Conservation (phyloP, 2,113 vertebrate genomes). For the Pluvianellus socialis region DNA sequence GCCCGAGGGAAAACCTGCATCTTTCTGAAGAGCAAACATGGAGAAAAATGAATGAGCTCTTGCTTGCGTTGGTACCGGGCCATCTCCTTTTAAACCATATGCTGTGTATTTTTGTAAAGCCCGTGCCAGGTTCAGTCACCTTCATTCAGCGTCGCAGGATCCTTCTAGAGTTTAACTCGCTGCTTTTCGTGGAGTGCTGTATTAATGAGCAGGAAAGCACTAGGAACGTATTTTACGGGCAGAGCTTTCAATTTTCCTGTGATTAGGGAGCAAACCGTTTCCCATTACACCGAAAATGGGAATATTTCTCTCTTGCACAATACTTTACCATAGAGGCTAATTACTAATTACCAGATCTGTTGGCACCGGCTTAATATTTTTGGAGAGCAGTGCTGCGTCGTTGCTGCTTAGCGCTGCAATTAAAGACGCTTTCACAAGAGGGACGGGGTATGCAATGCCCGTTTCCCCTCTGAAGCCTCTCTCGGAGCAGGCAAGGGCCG, state of each 20-base stretch:
- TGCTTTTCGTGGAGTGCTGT: background rate
- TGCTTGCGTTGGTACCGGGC: constrained; percentile 39
- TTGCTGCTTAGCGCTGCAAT: background rate
- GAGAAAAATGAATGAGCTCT: constrained; percentile 59
- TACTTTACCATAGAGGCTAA: background rate
- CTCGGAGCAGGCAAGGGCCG: constrained; percentile 17
- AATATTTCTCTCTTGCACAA: constrained; percentile 30
- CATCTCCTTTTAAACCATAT: constrained; percentile 53
- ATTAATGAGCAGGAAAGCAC: background rate
- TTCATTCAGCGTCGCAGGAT: constrained; percentile 27
- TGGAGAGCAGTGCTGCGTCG: constrained; percentile 11
- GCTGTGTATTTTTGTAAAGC: constrained; percentile 50
- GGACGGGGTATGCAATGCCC: background rate
- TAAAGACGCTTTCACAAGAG: constrained; percentile 37
- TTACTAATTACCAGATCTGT: constrained; percentile 22
- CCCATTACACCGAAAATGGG: constrained; percentile 21
- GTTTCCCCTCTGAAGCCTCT: background rate
- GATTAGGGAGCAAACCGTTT: background rate
- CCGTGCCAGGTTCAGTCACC: constrained; percentile 51
- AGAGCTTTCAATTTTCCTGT: constrained; percentile 36
- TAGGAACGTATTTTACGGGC: background rate
- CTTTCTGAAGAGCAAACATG: constrained; percentile 31
- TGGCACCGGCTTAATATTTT: constrained; percentile 34
- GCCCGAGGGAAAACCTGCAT: constrained; percentile 37
- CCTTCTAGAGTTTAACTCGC: background rate